A percentile compares a stretch with the other conserved stretches of the same genome.
Evolutionary conservation across 2,797 vertebrate species (phyloP).

Genomic region (Hydrophis major): DNA sequence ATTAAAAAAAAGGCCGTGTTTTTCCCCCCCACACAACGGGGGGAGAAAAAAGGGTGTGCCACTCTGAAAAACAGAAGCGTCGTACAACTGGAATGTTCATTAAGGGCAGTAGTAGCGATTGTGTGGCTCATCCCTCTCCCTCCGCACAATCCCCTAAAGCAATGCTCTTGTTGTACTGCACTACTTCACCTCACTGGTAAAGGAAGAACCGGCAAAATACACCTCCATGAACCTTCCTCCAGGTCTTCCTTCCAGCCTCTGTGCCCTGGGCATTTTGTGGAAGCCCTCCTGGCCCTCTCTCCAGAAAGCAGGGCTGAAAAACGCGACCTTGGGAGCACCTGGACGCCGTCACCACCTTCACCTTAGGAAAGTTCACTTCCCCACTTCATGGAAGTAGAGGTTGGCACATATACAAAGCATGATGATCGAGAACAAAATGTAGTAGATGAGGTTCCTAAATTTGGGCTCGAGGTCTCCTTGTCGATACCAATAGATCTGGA

Average conservation of each 20-base stretch:
- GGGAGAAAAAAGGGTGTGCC: conserved; percentile 71
- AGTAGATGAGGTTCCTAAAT: conserved; percentile 97
- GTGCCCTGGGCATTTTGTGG: conserved; percentile 48
- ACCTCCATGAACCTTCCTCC: conserved; percentile 64
- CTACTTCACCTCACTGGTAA: conserved; percentile 61
- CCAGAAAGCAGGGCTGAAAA: neutral
- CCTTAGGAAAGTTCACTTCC: conserved; percentile 51
- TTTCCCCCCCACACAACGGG: neutral
- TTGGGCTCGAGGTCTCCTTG: conserved; percentile 98
- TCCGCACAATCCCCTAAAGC: conserved; percentile 50
- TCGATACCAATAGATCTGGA: conserved; percentile 96
- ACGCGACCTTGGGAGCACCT: conserved; percentile 42
- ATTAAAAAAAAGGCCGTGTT: conserved; percentile 61
- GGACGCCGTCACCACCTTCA: conserved; percentile 8
- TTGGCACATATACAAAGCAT: conserved; percentile 98
- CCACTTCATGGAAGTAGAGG: conserved; percentile 95
- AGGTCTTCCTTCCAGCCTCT: conserved; percentile 52
- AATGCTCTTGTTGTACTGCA: conserved; percentile 59
- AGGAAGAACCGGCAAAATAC: conserved; percentile 63
- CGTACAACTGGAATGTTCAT: conserved; percentile 69
- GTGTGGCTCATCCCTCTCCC: neutral
- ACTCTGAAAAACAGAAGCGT: conserved; percentile 60
- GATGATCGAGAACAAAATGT: conserved; percentile 88
- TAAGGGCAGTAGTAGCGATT: conserved; percentile 68
- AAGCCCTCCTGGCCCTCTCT: conserved; percentile 44